Evolutionary conservation across 2,888 invertebrate genomes (phyloP), one percentile per base, ranked within the genome.

Genomic region (Idaea straminata): DNA sequence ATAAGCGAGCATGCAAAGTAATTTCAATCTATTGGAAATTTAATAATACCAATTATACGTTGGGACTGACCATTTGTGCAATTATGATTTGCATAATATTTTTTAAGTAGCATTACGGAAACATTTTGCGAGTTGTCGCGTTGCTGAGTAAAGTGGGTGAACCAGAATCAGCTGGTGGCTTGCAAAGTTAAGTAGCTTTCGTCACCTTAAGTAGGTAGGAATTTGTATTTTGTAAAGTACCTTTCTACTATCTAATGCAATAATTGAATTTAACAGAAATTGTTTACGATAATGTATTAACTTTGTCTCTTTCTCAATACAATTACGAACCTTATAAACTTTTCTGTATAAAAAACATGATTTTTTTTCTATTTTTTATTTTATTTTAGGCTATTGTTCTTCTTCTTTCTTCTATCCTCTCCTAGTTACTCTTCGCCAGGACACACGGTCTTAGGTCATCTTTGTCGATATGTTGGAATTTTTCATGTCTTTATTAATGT

Each of bases 121-220:
- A 58, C 6, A 16, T 58, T 15, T 58, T n/a, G 58, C 83, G 72
- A 82, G 83, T 83, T 77, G 75, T 69, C 73, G 77, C 79, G 74
- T 77, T 75, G 70, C 72, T 78, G 81, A 84, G 86, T 87, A 83
- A 91, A 88, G 85, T 90, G 85, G 89, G 89, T 89, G 89, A 89
- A 79, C 89, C 15, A 78, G 79, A 81, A 76, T 76, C 74, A 71
- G 69, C 84, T 88, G 84, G 77, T 70, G 64, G 69, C 72, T 73
- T 69, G 72, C 69, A 47, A 84, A 85, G 81, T 82, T 72, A 78
- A 73, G 74, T 72, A 62, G 76, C 70, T 76, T 74, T 76, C 73
- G 72, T 73, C 71, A 74, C 74, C 76, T 47, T 36, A 36, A 47
- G 10, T 47, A 47, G 10, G 47, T 47, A 47, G 47, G 47, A 72